phyloP scores from a whole-genome alignment of 2,888 invertebrate genomes.

The Drosophila robusta region DNA sequence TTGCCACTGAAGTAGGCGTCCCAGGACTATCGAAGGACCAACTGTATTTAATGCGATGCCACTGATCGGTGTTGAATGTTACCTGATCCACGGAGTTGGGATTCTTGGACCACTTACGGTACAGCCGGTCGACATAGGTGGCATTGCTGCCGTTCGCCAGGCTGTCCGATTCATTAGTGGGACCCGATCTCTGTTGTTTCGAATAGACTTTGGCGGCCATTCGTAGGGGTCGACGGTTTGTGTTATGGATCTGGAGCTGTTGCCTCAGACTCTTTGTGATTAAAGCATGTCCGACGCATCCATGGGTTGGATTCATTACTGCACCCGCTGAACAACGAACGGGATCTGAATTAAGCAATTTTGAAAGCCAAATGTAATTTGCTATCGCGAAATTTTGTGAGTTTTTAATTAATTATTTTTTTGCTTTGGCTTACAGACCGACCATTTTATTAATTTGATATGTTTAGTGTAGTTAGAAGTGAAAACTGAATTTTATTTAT shows the following conservation, averaged over 20 bases:
- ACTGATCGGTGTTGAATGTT: neutral
- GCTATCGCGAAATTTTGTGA: neutral
- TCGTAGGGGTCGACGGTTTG: neutral
- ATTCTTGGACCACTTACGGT: constrained; percentile 51
- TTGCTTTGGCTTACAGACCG: constrained; percentile 3
- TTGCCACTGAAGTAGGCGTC: constrained; percentile 54
- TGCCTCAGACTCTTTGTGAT: neutral
- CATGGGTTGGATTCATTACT: constrained; percentile 31
- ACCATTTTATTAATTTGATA: constrained; percentile 2
- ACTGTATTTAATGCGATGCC: neutral
- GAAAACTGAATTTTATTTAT: neutral
- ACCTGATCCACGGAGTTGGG: constrained; percentile 64
- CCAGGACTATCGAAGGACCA: constrained; percentile 57
- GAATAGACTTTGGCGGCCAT: neutral
- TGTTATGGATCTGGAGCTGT: neutral
- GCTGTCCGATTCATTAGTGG: constrained; percentile 34
- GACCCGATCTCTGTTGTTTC: neutral
- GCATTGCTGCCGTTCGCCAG: constrained; percentile 65
- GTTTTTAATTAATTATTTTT: neutral
- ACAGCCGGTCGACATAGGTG: constrained; percentile 58
- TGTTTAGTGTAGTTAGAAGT: neutral
- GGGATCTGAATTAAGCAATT: too few relatives aligned
- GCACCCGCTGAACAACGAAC: neutral
- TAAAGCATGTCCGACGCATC: constrained; percentile 13
- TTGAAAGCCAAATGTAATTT: neutral